Evolutionary conservation across 2,888 invertebrate species (phyloP).

Genomic region (Gerris lacustris): DNA sequence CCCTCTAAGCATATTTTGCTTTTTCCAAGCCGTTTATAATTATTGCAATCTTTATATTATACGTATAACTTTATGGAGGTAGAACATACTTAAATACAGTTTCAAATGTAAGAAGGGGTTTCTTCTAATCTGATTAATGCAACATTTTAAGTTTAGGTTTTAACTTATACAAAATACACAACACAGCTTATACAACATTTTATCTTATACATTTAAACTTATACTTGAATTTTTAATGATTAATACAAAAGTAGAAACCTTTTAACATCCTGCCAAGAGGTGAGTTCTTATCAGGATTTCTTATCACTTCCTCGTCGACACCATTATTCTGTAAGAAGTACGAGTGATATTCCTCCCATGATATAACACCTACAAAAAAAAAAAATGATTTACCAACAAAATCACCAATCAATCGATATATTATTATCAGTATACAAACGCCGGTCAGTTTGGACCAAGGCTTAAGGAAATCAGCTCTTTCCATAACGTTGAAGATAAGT

Average conservation of each 20-base stretch:
- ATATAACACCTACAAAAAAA: conserved; percentile 45
- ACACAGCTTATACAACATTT: conserved; percentile 15
- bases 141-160: background rate
- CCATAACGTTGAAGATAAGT: no score
- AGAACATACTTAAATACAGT: no score
- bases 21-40: no score
- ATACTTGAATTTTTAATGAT: background rate
- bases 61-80: no score
- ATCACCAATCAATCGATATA: no score
- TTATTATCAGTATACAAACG: no score
- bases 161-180: background rate
- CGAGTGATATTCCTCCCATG: conserved; percentile 69
- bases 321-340: conserved; percentile 60
- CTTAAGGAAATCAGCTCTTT: no score
- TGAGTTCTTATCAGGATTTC: conserved; percentile 52
- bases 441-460: no score
- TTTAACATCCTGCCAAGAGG: conserved; percentile 50
- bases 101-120: no score
- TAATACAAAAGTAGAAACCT: conserved; percentile 33
- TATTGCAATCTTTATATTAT: no score
- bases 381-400: background rate
- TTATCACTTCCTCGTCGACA: conserved; percentile 50
- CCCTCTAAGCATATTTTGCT: no score
- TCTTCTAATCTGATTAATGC: no score
- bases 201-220: background rate